Conservation (phyloP, 2,113 vertebrate genomes). For the Pomatostomus ruficeps region DNA sequence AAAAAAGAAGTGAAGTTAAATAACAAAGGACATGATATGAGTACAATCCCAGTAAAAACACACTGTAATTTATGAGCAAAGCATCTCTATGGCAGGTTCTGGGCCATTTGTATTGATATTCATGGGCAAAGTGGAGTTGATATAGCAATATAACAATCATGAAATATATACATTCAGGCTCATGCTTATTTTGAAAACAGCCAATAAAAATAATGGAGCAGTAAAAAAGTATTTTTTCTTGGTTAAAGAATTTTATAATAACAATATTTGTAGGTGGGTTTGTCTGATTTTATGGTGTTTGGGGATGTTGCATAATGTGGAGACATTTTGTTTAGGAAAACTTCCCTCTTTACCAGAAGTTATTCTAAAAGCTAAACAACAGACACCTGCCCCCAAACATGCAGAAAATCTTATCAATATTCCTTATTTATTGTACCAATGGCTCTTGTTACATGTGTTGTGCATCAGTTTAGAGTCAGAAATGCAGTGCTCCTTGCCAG, state of each 20-base stretch:
- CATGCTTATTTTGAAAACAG: background rate
- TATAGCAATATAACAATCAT: background rate
- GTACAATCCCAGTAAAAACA: background rate
- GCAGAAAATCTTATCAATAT: background rate
- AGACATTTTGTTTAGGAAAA: background rate
- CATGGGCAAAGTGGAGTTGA: background rate
- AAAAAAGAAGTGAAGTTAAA: background rate
- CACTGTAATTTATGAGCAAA: background rate
- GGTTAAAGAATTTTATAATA: background rate
- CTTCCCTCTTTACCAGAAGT: background rate
- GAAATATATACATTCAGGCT: background rate
- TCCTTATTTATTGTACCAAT: background rate
- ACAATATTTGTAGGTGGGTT: background rate
- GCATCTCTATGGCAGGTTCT: background rate
- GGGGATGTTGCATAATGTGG: background rate
- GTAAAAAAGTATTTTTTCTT: background rate
- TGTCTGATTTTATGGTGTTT: background rate
- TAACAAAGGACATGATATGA: background rate
- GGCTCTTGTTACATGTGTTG: rapidly evolving
- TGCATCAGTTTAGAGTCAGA: background rate
- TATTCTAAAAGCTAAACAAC: background rate
- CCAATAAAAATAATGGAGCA: background rate
- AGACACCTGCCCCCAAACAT: background rate
- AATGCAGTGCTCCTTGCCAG: rapidly evolving
- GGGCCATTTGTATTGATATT: slow-evolving; percentile 2